Conservation (phyloP, 2,797 vertebrate species). For the Triplophysa yarkandensis region DNA sequence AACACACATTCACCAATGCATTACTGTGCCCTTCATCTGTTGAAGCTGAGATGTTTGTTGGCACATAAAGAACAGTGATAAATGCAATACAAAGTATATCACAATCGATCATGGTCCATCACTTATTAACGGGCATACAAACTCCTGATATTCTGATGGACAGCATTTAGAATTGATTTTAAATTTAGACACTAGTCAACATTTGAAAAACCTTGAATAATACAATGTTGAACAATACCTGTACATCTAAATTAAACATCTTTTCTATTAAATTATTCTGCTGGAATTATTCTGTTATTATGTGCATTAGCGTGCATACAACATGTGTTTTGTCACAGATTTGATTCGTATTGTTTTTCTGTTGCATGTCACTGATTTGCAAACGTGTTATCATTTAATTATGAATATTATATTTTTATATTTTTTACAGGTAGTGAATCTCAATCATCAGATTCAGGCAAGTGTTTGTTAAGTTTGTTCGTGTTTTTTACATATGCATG, state of each 20-base stretch:
- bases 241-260: background rate
- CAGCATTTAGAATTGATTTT: background rate
- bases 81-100: background rate
- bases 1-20: conserved; percentile 3
- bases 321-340: background rate
- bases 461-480: conserved; percentile 28
- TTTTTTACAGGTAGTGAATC: conserved; percentile 85
- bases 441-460: conserved; percentile 93
- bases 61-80: background rate
- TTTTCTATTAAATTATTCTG: conserved; percentile 3
- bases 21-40: background rate
- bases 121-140: background rate
- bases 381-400: background rate
- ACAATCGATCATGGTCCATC: background rate
- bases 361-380: background rate
- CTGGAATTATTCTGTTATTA: background rate
- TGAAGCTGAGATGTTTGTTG: conserved; percentile 1
- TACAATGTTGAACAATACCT: no score
- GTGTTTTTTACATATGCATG: background rate
- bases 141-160: background rate
- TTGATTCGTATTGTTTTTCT: background rate
- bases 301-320: background rate
- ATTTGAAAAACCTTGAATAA: no score
- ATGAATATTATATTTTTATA: conserved; percentile 40
- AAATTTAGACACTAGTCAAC: no score